Conservation (phyloP, 2,888 invertebrate genomes). For the Mantis religiosa region DNA sequence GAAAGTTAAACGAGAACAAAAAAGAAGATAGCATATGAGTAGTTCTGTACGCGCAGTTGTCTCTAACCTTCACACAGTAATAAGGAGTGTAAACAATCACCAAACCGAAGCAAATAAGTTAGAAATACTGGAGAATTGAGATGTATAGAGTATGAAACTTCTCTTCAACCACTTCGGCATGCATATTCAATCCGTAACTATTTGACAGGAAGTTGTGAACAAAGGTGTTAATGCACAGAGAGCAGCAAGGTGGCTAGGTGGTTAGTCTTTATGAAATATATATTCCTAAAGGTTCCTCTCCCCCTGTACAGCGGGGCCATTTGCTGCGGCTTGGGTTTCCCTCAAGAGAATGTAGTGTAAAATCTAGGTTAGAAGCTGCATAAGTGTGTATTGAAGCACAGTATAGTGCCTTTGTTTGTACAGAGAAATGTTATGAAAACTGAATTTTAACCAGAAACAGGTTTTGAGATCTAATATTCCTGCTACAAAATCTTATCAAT, state of each 20-base stretch:
- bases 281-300: background rate
- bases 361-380: background rate
- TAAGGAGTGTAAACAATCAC: too few species aligned
- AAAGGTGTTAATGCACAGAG: background rate
- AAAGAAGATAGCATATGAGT: too few species aligned
- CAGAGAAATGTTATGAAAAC: too few species aligned
- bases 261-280: background rate
- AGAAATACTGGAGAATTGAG: background rate
- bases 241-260: background rate
- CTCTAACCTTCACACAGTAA: too few species aligned
- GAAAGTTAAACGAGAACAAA: too few species aligned
- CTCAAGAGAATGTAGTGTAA: background rate
- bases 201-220: background rate
- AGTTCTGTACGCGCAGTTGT: too few species aligned
- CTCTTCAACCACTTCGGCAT: background rate
- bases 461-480: too few species aligned
- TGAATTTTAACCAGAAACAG: too few species aligned
- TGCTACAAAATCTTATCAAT: too few species aligned
- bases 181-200: background rate
- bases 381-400: too few species aligned
- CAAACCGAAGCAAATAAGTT: background rate
- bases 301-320: background rate
- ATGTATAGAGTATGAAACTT: background rate
- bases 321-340: background rate
- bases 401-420: too few species aligned